These are phyloP conservation scores for Trachops cirrhosus DNA, from an alignment of 2,797 vertebrate species.

Conservation along the genomic window DNA sequence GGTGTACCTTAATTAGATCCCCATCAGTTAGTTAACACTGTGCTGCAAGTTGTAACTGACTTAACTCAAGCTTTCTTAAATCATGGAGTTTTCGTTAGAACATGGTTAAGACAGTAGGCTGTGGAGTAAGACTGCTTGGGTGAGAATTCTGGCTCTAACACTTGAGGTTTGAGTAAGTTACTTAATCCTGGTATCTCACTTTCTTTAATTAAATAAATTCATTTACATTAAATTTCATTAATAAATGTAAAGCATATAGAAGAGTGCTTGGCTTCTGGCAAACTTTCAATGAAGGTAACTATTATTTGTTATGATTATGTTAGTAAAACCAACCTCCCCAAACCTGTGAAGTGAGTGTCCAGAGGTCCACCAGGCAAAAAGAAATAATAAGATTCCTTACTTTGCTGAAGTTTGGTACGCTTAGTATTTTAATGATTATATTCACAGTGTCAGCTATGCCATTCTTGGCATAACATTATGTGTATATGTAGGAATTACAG, in stretches of 20 bases:
- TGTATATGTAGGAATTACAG: not conserved
- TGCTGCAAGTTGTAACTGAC: not conserved
- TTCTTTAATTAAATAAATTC: constrained; percentile 42
- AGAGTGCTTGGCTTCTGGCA: constrained; percentile 12
- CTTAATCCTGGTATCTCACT: constrained; percentile 26
- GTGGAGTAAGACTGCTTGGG: not conserved
- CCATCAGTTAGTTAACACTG: not conserved
- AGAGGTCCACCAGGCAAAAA: not conserved
- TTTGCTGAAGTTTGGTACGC: not conserved
- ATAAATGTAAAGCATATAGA: not conserved
- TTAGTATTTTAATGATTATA: constrained; percentile 25
- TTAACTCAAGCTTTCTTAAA: not conserved
- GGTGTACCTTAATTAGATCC: not conserved
- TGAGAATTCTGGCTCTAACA: not conserved
- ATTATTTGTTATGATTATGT: constrained; percentile 28
- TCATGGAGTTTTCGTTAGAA: not conserved
- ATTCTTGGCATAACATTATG: not conserved
- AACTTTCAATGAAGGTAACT: not conserved
- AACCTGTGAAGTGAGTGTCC: constrained; percentile 16
- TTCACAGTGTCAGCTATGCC: not conserved
- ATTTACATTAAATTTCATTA: constrained; percentile 25
- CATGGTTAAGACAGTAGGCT: not conserved
- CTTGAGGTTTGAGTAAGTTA: not conserved
- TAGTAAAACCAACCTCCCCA: not conserved
- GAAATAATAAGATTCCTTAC: not conserved